Conservation (phyloP, 2,113 vertebrate genomes). For the Macrotis lagotis region DNA sequence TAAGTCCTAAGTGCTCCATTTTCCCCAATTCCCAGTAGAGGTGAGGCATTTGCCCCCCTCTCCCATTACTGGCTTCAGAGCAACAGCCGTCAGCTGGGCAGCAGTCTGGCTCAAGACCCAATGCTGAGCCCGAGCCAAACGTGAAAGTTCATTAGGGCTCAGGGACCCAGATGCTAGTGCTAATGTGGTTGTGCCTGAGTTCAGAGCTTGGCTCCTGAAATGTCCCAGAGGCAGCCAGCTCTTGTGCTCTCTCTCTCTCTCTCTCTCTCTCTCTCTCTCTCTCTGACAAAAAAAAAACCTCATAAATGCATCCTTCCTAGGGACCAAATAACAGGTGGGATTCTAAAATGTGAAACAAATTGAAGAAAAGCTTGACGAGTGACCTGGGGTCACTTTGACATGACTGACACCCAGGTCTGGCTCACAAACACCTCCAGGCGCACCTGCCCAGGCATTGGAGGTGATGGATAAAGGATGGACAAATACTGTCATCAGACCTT, state of each 20-base stretch:
- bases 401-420: neutral
- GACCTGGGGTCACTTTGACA: neutral
- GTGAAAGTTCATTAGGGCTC: neutral
- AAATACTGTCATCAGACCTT: slow-evolving; percentile 62
- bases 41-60: neutral
- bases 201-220: neutral
- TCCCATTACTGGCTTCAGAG: neutral
- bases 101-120: slow-evolving; percentile 26
- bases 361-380: neutral
- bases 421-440: slow-evolving; percentile 52
- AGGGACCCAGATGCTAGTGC: neutral
- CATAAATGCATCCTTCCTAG: slow-evolving; percentile 15
- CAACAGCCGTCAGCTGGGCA: neutral
- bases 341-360: neutral
- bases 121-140: neutral
- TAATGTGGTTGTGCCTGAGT: slow-evolving; percentile 33
- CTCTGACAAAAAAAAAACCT: neutral
- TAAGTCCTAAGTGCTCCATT: slow-evolving; percentile 46
- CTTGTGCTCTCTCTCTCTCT: neutral
- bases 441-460: slow-evolving; percentile 36
- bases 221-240: neutral
- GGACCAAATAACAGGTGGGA: neutral
- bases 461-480: slow-evolving; percentile 67
- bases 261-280: neutral
- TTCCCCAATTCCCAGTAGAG: slow-evolving; percentile 5